These are phyloP conservation scores for Kryphioiulus occultus DNA, from an alignment of 2,888 invertebrate species.

Conservation along the genomic window DNA sequence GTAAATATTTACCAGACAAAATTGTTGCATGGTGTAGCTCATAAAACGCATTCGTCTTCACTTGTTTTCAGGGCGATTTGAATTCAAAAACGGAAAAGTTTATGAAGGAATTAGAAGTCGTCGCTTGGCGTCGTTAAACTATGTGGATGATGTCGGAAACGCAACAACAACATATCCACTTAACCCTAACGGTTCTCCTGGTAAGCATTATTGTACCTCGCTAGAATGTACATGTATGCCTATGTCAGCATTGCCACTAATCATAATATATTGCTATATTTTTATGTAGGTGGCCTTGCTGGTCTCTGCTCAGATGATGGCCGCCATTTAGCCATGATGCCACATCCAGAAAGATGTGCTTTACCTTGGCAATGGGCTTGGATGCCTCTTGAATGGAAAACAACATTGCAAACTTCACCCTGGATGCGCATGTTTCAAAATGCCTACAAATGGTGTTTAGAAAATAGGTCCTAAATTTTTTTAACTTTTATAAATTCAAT, in stretches of 20 bases:
- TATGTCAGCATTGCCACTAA: no score
- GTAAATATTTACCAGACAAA: slow-evolving; percentile 62
- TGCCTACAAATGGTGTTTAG: slow-evolving; percentile 61
- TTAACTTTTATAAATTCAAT: background rate
- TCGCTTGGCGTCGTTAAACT: slow-evolving; percentile 78
- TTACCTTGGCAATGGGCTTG: slow-evolving; percentile 91
- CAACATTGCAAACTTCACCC: slow-evolving; percentile 62
- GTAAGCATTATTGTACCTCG: slow-evolving; percentile 60
- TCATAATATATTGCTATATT: background rate
- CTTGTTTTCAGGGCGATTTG: slow-evolving; percentile 64
- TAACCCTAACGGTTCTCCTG: slow-evolving; percentile 91
- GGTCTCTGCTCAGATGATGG: slow-evolving; percentile 89
- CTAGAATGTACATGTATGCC: no score
- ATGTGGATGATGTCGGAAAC: slow-evolving; percentile 79
- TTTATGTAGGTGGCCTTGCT: slow-evolving; percentile 76
- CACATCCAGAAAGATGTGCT: slow-evolving; percentile 94
- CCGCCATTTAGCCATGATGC: slow-evolving; percentile 97
- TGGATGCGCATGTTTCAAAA: slow-evolving; percentile 67
- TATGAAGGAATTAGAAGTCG: slow-evolving; percentile 61
- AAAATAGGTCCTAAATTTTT: background rate
- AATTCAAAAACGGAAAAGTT: slow-evolving; percentile 63
- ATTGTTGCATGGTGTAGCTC: background rate
- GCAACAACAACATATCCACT: slow-evolving; percentile 86
- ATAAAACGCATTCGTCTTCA: background rate
- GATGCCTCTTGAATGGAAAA: slow-evolving; percentile 63